Evolutionary conservation across 2,888 invertebrate genomes (phyloP).

Genomic region (Lepidochitona cinerea): DNA sequence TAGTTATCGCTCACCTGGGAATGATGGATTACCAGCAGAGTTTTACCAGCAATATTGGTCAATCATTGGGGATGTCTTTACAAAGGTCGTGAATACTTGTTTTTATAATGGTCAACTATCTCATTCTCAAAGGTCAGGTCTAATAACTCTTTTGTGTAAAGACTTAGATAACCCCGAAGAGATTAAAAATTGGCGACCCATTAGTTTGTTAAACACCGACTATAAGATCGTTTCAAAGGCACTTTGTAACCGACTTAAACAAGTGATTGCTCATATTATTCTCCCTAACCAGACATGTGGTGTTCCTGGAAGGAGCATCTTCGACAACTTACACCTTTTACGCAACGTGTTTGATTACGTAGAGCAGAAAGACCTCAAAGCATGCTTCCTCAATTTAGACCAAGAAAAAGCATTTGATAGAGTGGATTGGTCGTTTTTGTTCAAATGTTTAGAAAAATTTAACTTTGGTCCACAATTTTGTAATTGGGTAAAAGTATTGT

Average conservation of each 20-base stretch:
- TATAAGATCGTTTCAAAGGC: not conserved
- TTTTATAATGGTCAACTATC: not conserved
- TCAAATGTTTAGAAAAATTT: too few species aligned
- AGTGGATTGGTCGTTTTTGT: too few species aligned
- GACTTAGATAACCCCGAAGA: not conserved
- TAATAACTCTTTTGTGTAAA: not conserved
- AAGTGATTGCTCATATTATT: not conserved
- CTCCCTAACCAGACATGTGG: too few species aligned
- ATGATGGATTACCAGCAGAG: not conserved
- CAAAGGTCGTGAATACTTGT: not conserved
- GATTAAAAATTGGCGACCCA: not conserved
- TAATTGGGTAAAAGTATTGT: too few species aligned
- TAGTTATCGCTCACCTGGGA: not conserved
- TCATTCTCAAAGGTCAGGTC: not conserved
- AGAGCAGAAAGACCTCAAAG: too few species aligned
- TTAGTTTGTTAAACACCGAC: not conserved
- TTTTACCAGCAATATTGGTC: conserved; percentile 1
- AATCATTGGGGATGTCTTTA: not conserved
- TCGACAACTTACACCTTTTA: too few species aligned
- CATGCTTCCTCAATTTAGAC: too few species aligned
- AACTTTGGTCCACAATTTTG: too few species aligned
- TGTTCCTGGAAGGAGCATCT: too few species aligned
- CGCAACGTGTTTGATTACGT: too few species aligned
- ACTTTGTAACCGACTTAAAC: not conserved
- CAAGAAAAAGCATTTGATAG: too few species aligned